phyloP scores from a whole-genome alignment of 2,888 invertebrate genomes.

The Orgyia antiqua region DNA sequence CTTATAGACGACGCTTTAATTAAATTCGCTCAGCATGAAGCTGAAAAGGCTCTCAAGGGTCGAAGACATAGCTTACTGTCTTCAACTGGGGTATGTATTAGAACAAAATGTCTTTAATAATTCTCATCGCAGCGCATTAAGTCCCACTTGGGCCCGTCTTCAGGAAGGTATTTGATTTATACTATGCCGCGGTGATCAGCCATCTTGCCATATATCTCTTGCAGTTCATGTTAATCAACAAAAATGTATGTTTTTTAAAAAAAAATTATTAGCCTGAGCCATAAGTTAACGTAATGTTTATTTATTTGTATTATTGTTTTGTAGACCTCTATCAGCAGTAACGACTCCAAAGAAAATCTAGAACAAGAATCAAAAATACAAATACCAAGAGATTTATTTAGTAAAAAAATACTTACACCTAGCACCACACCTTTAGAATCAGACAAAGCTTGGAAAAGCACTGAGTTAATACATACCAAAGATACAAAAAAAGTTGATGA shows the following conservation, averaged over 20 bases:
- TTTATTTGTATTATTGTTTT: too few relatives aligned
- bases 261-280: too few relatives aligned
- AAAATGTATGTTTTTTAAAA: too few relatives aligned
- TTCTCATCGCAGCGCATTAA: background rate
- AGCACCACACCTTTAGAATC: conserved; percentile 61
- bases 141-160: background rate
- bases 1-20: conserved; percentile 94
- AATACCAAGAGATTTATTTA: conserved; percentile 18
- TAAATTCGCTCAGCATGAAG: conserved; percentile 89
- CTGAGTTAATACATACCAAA: conserved; percentile 36
- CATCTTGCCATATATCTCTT: too few relatives aligned
- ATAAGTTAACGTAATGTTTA: too few relatives aligned
- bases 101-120: background rate
- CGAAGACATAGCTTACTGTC: conserved; percentile 62
- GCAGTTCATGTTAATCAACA: too few relatives aligned
- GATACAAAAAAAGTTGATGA: conserved; percentile 52
- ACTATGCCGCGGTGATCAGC: background rate
- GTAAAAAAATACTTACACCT: conserved; percentile 30
- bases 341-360: conserved; percentile 50
- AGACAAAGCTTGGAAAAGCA: conserved; percentile 53
- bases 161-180: background rate
- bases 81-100: conserved; percentile 59
- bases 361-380: conserved; percentile 37
- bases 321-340: too few relatives aligned
- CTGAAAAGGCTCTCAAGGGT: conserved; percentile 77